Evolutionary conservation across 2,888 invertebrate species (phyloP), one percentile per base, ranked within the genome.

Genomic region (Nemotelus pantherinus): DNA sequence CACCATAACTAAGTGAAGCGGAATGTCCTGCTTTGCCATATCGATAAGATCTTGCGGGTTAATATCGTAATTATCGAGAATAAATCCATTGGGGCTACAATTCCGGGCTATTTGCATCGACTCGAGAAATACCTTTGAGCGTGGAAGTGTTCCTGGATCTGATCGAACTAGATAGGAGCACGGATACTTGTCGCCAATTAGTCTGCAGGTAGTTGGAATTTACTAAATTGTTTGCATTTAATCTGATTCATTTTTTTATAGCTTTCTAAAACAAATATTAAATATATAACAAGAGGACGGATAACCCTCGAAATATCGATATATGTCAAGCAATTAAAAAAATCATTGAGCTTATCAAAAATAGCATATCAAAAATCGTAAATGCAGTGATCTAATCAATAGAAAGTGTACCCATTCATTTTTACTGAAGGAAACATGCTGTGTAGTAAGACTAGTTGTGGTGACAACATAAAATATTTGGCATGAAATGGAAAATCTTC

Each of bases 21-120:
- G 88, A n/a, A 92, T 82, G 47, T 90, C 90, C 43, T 87, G 78
- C 80, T 86, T 87, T 3, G 86, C 85, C 41, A 92, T 83, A 81
- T 88, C 86, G 80, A 86, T 85, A 9, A 89, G 87, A 83, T 91
- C 90, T 63, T 86, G 82, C n/a, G 88, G 85, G 43, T 85, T 86
- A 77, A 87, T 86, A 3, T 91, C 92, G 84, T 91, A 90, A 1
- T 92, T 92, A 82, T 92, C 92, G 76, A 91, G 87, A 10, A 93
- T 84, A 82, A 89, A 88, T n/a, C 92, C 92, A 81, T 89, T 89
- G 2, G 90, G 88, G 2, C 86, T 82, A 7, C 87, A 85, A 74
- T 87, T 87, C 72, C 88, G 85, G 84, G 90, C 89, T 70, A 89
- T 87, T 83, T 90, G 89, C 10, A 92, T 86, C 58, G 90, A 88